phyloP scores from a whole-genome alignment of 2,888 invertebrate genomes.

The Nezara viridula region DNA sequence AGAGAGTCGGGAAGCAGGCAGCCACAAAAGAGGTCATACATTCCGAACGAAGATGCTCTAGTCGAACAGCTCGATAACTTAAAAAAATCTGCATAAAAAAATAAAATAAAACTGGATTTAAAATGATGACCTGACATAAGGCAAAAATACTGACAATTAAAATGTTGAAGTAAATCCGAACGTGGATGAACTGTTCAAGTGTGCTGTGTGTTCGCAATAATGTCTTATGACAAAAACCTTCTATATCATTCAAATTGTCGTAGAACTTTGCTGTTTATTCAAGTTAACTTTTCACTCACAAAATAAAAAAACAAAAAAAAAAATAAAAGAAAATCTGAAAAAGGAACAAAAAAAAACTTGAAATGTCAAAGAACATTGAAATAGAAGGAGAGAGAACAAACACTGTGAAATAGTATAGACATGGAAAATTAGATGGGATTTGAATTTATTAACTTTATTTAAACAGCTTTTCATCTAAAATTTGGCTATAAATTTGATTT shows the following conservation, averaged over 20 bases:
- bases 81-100: conserved; percentile 70
- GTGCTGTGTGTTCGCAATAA: conserved; percentile 59
- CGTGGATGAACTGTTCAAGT: conserved; percentile 38
- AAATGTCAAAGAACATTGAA: conserved; percentile 42
- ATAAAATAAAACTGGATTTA: neutral
- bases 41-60: conserved; percentile 76
- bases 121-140: neutral
- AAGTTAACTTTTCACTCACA: neutral
- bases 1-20: conserved; percentile 60
- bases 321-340: conserved; percentile 3
- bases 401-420: conserved; percentile 55
- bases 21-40: conserved; percentile 75
- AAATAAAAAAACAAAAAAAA: neutral
- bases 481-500: conserved; percentile 41
- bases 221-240: conserved; percentile 51
- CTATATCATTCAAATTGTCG: conserved; percentile 48
- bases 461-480: neutral
- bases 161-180: conserved; percentile 29
- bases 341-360: neutral
- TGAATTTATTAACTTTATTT: conserved; percentile 54
- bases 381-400: conserved; percentile 55
- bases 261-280: conserved; percentile 35
- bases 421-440: conserved; percentile 47
- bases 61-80: conserved; percentile 77
- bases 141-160: conserved; percentile 50